phyloP scores from a whole-genome alignment of 2,113 vertebrate genomes.

The Passer montanus region DNA sequence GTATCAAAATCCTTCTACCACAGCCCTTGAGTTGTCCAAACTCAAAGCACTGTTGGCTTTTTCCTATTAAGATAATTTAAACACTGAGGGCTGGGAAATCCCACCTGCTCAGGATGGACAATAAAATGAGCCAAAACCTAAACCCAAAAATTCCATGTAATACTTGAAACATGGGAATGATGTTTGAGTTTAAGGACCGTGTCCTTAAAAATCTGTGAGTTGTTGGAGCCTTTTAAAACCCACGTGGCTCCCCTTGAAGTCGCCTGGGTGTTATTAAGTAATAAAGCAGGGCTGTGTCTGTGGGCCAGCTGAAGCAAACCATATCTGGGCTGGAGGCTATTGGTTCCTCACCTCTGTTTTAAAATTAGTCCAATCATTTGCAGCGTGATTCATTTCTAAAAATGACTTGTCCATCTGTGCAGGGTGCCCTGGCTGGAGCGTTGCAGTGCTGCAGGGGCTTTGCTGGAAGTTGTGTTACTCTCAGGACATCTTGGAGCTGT shows the following conservation, averaged over 20 bases:
- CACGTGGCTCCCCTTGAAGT: background rate
- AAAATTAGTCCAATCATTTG: slow-evolving; percentile 64
- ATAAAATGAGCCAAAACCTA: background rate
- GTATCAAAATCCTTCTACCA: background rate
- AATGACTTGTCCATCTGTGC: slow-evolving; percentile 63
- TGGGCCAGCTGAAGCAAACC: slow-evolving; percentile 47
- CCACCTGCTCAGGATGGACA: background rate
- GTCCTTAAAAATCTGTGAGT: background rate
- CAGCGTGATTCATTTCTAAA: slow-evolving; percentile 64
- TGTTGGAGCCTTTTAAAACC: background rate
- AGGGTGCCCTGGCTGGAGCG: background rate
- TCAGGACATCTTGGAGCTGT: background rate
- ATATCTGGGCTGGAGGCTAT: slow-evolving; percentile 49
- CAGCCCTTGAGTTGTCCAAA: background rate
- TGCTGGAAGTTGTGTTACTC: background rate
- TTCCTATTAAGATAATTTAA: background rate
- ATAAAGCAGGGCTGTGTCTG: background rate
- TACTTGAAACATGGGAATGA: background rate
- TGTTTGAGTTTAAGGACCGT: background rate
- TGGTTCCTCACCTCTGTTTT: slow-evolving; percentile 65
- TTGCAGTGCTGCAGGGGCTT: background rate
- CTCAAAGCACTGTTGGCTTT: background rate
- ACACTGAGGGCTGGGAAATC: background rate
- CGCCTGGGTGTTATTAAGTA: background rate
- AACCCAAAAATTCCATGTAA: background rate